Conservation (phyloP, 2,888 invertebrate species). For the Teleiodes luculella region DNA sequence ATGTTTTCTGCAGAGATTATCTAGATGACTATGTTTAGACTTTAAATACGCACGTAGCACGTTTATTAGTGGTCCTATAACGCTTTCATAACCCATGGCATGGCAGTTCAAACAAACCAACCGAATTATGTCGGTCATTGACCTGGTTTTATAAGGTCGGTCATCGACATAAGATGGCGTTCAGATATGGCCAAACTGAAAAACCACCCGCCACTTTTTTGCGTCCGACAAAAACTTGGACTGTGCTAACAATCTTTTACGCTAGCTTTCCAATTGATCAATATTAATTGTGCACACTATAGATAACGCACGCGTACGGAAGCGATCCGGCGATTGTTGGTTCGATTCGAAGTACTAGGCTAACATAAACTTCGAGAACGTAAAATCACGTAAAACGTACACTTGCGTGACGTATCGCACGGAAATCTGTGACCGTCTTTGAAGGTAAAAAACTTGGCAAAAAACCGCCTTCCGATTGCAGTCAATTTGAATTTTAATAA, state of each 20-base stretch:
- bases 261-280: slow-evolving; percentile 44
- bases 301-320: slow-evolving; percentile 46
- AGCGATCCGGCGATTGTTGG: slow-evolving; percentile 31
- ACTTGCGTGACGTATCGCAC: slow-evolving; percentile 13
- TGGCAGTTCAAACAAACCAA: too few species aligned
- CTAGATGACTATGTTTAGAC: too few species aligned
- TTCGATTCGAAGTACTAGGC: slow-evolving; percentile 11
- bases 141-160: too few species aligned
- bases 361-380: too few species aligned
- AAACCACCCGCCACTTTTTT: background rate
- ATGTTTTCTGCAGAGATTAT: too few species aligned
- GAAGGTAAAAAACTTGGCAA: slow-evolving; percentile 6
- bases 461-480: slow-evolving; percentile 15
- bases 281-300: slow-evolving; percentile 31
- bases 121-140: too few species aligned
- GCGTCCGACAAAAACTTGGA: slow-evolving; percentile 29
- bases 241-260: slow-evolving; percentile 26
- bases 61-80: too few species aligned
- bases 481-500: slow-evolving; percentile 1
- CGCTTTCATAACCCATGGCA: too few species aligned
- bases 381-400: background rate
- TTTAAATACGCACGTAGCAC: too few species aligned
- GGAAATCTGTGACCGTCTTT: slow-evolving; percentile 18
- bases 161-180: too few species aligned
- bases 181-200: background rate